Conservation (phyloP, 2,888 invertebrate species). For the Microctonus hyperodae region DNA sequence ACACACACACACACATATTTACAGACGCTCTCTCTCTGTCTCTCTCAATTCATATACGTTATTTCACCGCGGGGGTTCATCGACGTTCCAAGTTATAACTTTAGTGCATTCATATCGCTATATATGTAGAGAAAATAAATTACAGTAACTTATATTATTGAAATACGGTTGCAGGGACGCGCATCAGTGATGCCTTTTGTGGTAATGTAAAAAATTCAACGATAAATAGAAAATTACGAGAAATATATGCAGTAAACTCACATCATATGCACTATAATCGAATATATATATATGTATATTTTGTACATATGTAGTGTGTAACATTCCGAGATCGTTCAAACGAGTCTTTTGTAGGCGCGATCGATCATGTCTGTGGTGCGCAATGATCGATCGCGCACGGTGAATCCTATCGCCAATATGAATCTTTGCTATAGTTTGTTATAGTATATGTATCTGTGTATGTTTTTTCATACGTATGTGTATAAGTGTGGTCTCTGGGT, state of each 20-base stretch:
- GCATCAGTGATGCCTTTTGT: conserved; percentile 2
- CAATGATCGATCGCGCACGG: conserved; percentile 52
- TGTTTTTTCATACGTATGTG: neutral
- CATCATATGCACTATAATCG: conserved; percentile 24
- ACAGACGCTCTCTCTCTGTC: no score
- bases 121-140: conserved; percentile 12
- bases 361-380: conserved; percentile 47
- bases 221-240: conserved; percentile 35
- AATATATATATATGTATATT: conserved; percentile 18
- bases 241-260: conserved; percentile 20
- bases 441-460: neutral
- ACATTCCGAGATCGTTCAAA: conserved; percentile 34
- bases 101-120: conserved; percentile 5
- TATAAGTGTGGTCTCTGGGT: conserved; percentile 5
- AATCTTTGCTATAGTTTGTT: conserved; percentile 41
- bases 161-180: conserved; percentile 31
- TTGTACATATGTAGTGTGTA: conserved; percentile 26
- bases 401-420: conserved; percentile 50
- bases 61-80: conserved; percentile 25
- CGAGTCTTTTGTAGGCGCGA: conserved; percentile 38
- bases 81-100: conserved; percentile 10
- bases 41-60: neutral
- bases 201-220: conserved; percentile 23
- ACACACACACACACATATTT: no score
- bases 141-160: conserved; percentile 19